Percentiles rank a stretch among this genome's conserved stretches.
These are phyloP conservation scores for Macropus fuliginosus DNA, from an alignment of 2,797 vertebrate species.

Conservation along the genomic window DNA sequence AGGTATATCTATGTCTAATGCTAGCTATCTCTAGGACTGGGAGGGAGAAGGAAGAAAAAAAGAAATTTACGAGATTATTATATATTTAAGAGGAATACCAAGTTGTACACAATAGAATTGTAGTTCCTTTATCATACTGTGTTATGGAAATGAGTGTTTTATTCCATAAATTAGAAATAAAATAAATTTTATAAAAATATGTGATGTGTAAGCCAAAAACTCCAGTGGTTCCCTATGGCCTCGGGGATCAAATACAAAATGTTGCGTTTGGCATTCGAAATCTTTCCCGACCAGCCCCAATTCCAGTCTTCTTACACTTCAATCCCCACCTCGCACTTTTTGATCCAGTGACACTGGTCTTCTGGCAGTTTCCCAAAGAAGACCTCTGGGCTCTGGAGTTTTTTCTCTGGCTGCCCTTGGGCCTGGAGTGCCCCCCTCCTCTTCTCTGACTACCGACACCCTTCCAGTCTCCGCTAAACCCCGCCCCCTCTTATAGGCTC, in stretches of 20 bases:
- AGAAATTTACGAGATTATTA: background rate
- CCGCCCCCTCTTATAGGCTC: accelerated
- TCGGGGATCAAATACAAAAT: background rate
- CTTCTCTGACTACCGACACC: background rate
- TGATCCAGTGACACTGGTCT: background rate
- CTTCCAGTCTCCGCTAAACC: background rate
- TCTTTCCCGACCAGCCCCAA: background rate
- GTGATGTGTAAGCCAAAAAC: background rate
- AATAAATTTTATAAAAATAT: background rate
- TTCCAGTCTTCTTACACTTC: background rate
- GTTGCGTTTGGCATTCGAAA: background rate
- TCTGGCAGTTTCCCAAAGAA: no score
- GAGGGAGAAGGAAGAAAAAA: background rate
- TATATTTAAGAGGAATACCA: background rate
- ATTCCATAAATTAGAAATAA: no score
- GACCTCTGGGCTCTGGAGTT: no score
- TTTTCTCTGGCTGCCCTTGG: no score
- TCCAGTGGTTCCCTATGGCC: background rate
- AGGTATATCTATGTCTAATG: background rate
- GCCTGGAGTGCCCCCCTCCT: background rate
- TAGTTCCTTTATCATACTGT: background rate
- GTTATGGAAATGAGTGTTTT: background rate
- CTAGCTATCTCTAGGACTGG: background rate
- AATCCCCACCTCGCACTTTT: background rate
- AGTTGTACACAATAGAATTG: background rate